A percentile compares a stretch with the other conserved stretches of the same genome.
Conservation (phyloP, 2,888 invertebrate species). For the Cantharis flavilabris region DNA sequence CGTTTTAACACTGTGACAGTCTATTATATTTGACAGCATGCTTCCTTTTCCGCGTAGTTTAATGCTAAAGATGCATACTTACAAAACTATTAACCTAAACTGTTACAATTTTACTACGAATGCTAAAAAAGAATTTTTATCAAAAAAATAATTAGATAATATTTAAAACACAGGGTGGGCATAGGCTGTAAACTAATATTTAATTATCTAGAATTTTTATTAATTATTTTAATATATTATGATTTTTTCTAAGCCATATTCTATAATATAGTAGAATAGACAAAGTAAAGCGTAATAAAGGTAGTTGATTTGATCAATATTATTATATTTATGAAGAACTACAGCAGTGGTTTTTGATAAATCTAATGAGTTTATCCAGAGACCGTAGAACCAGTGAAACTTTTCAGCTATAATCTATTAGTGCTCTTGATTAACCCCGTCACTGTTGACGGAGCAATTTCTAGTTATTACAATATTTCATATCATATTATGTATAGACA, state of each 20-base stretch:
- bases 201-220: no score
- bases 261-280: no score
- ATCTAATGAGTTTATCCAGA: background rate
- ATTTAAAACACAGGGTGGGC: no score
- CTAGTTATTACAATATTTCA: background rate
- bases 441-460: background rate
- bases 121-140: background rate
- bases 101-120: background rate
- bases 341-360: background rate
- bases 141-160: background rate
- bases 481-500: background rate
- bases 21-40: constrained; percentile 13
- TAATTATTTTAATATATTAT: no score
- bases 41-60: constrained; percentile 17
- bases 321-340: no score
- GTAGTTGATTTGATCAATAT: background rate
- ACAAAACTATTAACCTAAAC: background rate
- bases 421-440: background rate
- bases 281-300: no score
- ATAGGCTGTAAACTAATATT: no score
- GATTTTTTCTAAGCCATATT: no score
- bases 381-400: background rate
- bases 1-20: constrained; percentile 2
- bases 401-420: background rate
- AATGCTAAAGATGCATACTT: background rate